Evolutionary conservation across 1,140 invertebrate genomes (phyloP).

Genomic region (Orchestia grillus): DNA sequence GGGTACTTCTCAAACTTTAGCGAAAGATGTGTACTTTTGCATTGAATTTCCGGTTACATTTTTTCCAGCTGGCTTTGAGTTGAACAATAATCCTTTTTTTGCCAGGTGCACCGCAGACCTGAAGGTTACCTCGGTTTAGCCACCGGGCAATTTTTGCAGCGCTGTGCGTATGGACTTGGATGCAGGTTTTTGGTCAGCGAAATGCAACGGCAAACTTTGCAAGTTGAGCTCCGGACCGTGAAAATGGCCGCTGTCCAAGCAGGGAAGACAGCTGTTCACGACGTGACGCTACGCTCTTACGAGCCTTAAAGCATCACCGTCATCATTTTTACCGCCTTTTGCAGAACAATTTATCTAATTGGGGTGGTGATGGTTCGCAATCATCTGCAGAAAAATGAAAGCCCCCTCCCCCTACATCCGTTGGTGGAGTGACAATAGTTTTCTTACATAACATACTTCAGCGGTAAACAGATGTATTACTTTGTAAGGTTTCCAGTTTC

Average conservation of each 20-base stretch:
- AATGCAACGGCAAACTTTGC: background rate
- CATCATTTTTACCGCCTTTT: background rate
- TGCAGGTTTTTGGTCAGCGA: background rate
- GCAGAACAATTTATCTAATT: background rate
- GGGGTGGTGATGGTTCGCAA: too few species aligned
- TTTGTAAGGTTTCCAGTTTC: too few species aligned
- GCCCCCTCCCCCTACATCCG: too few species aligned
- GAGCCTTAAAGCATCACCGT: background rate
- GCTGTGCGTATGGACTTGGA: background rate
- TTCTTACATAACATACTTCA: too few species aligned
- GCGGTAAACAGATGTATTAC: too few species aligned
- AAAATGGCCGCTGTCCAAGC: background rate
- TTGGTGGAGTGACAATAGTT: too few species aligned
- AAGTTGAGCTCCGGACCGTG: background rate
- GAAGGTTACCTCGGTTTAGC: background rate
- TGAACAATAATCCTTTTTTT: background rate
- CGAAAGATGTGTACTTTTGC: background rate
- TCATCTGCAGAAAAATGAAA: too few species aligned
- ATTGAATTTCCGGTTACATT: background rate
- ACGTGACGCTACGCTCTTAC: background rate
- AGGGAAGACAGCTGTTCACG: background rate
- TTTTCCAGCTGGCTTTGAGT: background rate
- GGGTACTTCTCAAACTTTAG: background rate
- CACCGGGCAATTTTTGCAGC: background rate
- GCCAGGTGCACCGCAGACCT: background rate